Percentiles rank a stretch among this genome's conserved stretches.
Evolutionary conservation across 1,140 invertebrate species (phyloP).

Genomic region (Solenopsis invicta): DNA sequence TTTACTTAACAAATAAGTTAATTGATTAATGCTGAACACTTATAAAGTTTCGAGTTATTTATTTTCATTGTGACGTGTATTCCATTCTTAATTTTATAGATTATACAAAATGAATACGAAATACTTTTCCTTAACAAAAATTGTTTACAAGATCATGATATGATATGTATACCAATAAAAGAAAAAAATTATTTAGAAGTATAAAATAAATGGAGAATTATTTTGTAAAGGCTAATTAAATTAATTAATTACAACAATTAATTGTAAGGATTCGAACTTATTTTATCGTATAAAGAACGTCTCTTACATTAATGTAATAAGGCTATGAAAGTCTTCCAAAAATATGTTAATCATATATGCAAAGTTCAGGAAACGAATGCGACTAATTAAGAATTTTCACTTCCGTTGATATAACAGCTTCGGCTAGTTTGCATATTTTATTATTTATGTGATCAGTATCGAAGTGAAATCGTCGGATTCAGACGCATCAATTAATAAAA

Average conservation of each 20-base stretch:
- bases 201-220: not conserved
- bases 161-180: not conserved
- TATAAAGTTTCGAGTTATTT: too few relatives aligned
- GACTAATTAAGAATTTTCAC: slow-evolving; percentile 29
- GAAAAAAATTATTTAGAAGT: not conserved
- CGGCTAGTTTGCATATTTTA: slow-evolving; percentile 3
- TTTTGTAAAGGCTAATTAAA: not conserved
- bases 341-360: not conserved
- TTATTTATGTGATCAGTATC: slow-evolving; percentile 17
- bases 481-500: slow-evolving; percentile 19
- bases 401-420: slow-evolving; percentile 11
- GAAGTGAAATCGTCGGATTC: slow-evolving; percentile 49
- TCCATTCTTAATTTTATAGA: not conserved
- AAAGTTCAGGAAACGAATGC: slow-evolving; percentile 19
- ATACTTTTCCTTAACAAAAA: not conserved
- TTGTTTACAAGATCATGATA: not conserved
- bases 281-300: not conserved
- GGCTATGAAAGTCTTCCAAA: not conserved
- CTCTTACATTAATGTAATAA: too few relatives aligned
- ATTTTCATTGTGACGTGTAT: too few relatives aligned
- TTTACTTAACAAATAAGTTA: too few relatives aligned
- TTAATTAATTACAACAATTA: not conserved
- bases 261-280: not conserved
- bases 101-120: not conserved
- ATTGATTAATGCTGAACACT: too few relatives aligned